phyloP scores from a whole-genome alignment of 2,888 invertebrate genomes.

The Hyalella azteca region DNA sequence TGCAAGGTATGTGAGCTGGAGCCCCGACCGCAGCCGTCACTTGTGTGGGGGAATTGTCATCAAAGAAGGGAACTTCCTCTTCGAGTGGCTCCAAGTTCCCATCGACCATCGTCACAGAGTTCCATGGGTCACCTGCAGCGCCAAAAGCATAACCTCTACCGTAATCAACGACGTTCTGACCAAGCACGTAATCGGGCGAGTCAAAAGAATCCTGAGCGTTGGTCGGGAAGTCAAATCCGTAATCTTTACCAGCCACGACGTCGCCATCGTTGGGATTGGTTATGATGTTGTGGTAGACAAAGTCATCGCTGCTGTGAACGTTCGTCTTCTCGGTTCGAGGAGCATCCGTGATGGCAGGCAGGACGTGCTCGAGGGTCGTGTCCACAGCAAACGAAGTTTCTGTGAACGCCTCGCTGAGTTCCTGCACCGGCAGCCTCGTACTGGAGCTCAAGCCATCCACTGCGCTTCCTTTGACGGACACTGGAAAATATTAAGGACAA shows the following conservation, averaged over 20 bases:
- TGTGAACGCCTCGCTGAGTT: too few species aligned
- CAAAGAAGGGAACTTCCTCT: slow-evolving; percentile 47
- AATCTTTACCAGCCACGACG: neutral
- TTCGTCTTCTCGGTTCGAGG: neutral
- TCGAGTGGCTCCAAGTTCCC: slow-evolving; percentile 37
- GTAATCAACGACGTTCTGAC: slow-evolving; percentile 35
- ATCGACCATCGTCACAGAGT: slow-evolving; percentile 30
- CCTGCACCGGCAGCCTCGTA: neutral
- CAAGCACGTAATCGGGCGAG: slow-evolving; percentile 33
- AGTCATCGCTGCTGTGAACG: neutral
- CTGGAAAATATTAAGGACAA: too few species aligned
- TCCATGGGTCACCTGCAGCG: neutral
- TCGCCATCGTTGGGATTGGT: slow-evolving; percentile 21
- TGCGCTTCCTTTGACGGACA: neutral
- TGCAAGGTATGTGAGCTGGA: slow-evolving; percentile 54
- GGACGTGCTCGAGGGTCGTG: neutral
- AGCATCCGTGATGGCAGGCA: neutral
- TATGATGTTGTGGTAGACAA: slow-evolving; percentile 12
- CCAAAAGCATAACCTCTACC: slow-evolving; percentile 29
- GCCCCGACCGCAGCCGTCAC: slow-evolving; percentile 52
- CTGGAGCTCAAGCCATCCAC: neutral
- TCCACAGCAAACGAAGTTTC: neutral
- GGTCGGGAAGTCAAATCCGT: slow-evolving; percentile 19
- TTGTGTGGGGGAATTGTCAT: slow-evolving; percentile 45
- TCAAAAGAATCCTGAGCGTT: slow-evolving; percentile 33